Percentiles rank a stretch among this genome's conserved stretches.
Evolutionary conservation across 2,888 invertebrate genomes (phyloP).

Genomic region (Callosobruchus maculatus): DNA sequence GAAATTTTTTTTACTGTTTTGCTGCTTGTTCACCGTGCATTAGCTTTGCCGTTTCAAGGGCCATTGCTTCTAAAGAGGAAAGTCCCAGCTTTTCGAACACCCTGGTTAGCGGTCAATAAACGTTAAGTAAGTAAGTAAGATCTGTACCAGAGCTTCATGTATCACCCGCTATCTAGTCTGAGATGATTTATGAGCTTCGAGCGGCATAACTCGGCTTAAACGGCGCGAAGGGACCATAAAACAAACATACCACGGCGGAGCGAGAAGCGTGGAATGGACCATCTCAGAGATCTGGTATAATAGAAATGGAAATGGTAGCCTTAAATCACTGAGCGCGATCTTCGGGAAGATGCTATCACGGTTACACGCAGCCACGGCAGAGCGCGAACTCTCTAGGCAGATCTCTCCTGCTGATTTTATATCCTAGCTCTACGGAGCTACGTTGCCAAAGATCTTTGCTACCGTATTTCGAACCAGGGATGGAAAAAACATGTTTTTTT

Average conservation of each 20-base stretch:
- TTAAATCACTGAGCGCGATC: conserved; percentile 15
- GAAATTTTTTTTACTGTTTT: too few relatives aligned
- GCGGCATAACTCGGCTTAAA: not conserved
- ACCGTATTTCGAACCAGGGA: too few relatives aligned
- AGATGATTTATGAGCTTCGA: not conserved
- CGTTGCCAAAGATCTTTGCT: not conserved
- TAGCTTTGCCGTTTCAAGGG: too few relatives aligned
- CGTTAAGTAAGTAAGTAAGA: not conserved
- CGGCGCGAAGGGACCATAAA: not conserved
- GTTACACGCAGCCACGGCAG: not conserved
- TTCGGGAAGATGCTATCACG: conserved; percentile 1
- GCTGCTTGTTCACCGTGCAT: too few relatives aligned
- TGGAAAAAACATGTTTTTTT: too few relatives aligned
- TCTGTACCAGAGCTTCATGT: not conserved
- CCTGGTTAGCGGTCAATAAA: too few relatives aligned
- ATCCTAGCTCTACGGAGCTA: not conserved
- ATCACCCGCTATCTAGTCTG: not conserved
- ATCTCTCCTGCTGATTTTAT: not conserved
- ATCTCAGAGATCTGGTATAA: conserved; percentile 10
- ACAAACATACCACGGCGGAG: not conserved
- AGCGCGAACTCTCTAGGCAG: not conserved
- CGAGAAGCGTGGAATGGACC: not conserved
- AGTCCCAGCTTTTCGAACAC: too few relatives aligned
- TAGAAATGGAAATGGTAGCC: conserved; percentile 18
- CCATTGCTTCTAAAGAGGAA: too few relatives aligned